These are phyloP conservation scores for Buceros bicornis DNA, from an alignment of 2,797 vertebrate species.

Conservation along the genomic window DNA sequence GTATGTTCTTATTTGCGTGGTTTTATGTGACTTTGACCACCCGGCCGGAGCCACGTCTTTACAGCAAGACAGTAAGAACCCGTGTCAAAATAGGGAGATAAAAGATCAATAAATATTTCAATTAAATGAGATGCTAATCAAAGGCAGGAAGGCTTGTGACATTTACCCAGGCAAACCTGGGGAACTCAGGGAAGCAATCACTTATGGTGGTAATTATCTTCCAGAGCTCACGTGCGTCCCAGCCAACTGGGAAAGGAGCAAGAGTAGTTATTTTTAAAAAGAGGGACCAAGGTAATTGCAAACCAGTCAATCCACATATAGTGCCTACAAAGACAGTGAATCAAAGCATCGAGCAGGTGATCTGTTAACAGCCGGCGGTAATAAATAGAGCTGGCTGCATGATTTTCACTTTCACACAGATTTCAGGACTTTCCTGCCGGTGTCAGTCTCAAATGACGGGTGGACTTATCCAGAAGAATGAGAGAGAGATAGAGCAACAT, in stretches of 20 bases:
- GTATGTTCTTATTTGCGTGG: rapidly evolving
- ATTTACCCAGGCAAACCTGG: constrained; percentile 20
- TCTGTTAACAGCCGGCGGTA: background rate
- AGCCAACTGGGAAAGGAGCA: background rate
- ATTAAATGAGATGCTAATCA: constrained; percentile 1
- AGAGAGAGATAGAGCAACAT: background rate
- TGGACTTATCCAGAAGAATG: background rate
- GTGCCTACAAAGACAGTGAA: background rate
- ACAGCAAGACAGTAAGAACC: background rate
- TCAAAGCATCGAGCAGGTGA: background rate
- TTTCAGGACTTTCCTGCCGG: background rate
- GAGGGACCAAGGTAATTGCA: background rate
- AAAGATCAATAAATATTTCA: constrained; percentile 38
- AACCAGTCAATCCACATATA: background rate
- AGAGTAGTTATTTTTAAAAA: background rate
- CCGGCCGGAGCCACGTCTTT: background rate
- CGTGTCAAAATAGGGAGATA: background rate
- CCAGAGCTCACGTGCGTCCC: background rate
- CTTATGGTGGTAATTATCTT: background rate
- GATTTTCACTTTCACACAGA: background rate
- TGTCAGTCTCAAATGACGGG: background rate
- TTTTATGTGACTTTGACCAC: rapidly evolving
- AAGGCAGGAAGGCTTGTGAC: constrained; percentile 48
- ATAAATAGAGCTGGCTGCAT: background rate
- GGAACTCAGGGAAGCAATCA: constrained; percentile 7